Percentiles rank a stretch among this genome's conserved stretches.
These are phyloP conservation scores for Centropyge bicolor DNA, from an alignment of 2,797 vertebrate genomes.

Conservation along the genomic window DNA sequence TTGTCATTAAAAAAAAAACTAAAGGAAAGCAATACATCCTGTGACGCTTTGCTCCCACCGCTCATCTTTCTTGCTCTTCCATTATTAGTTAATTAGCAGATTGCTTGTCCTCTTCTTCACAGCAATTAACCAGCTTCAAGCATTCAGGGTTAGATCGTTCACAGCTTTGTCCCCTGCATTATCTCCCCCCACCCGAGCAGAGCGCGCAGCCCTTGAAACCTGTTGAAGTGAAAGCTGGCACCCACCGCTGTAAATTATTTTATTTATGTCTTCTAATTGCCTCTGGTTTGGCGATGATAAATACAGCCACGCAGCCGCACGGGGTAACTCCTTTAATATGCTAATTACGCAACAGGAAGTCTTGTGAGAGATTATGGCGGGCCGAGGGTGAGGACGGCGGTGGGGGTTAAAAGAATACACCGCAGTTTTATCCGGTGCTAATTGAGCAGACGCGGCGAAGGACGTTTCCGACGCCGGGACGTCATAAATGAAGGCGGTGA, in stretches of 20 bases:
- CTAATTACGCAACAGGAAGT: conserved; percentile 74
- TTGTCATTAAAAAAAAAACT: conserved; percentile 29
- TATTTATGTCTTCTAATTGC: conserved; percentile 80
- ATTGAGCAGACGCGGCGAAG: conserved; percentile 65
- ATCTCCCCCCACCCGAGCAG: conserved; percentile 38
- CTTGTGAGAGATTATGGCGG: conserved; percentile 54
- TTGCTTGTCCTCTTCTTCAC: conserved; percentile 71
- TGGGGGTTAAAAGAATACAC: conserved; percentile 56
- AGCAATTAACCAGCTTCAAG: conserved; percentile 74
- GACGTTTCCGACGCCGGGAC: conserved; percentile 46
- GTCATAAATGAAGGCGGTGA: conserved; percentile 53
- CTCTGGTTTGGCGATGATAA: conserved; percentile 77
- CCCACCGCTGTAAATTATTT: conserved; percentile 64
- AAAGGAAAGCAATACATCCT: conserved; percentile 42
- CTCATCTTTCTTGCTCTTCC: conserved; percentile 58
- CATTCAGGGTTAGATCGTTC: conserved; percentile 73
- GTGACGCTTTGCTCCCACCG: conserved; percentile 44
- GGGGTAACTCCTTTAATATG: conserved; percentile 81
- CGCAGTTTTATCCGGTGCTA: conserved; percentile 53
- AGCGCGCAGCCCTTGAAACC: conserved; percentile 57
- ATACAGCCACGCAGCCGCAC: conserved; percentile 65
- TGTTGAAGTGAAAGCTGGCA: conserved; percentile 57
- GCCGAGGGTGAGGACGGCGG: conserved; percentile 40
- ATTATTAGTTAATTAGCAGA: conserved; percentile 78
- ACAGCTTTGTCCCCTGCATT: conserved; percentile 61